A percentile compares a stretch with the other conserved stretches of the same genome.
These are phyloP conservation scores for Druon quercuslanigerum DNA, from an alignment of 1,140 invertebrate species.

Conservation along the genomic window DNA sequence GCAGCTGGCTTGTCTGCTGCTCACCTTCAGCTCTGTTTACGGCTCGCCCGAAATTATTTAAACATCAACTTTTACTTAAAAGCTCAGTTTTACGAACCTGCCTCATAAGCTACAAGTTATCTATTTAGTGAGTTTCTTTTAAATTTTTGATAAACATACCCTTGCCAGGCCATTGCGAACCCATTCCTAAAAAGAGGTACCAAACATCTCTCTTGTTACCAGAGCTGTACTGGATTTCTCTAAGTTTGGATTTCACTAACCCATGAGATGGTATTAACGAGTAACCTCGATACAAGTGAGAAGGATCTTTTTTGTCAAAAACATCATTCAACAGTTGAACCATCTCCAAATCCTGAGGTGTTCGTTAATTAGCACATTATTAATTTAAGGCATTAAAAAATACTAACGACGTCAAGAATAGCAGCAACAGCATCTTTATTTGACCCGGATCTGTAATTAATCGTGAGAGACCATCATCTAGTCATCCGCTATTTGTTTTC, in stretches of 20 bases:
- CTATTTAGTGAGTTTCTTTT: too few relatives aligned
- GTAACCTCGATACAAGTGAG: too few relatives aligned
- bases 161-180: too few relatives aligned
- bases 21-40: not conserved
- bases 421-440: slow-evolving; percentile 77
- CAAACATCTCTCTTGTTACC: too few relatives aligned
- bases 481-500: slow-evolving; percentile 46
- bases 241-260: slow-evolving; percentile 13
- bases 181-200: too few relatives aligned
- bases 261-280: slow-evolving; percentile 37
- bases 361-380: not conserved
- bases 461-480: slow-evolving; percentile 60
- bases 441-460: slow-evolving; percentile 77
- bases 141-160: too few relatives aligned
- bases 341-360: slow-evolving; percentile 65
- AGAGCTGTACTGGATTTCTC: slow-evolving; percentile 19
- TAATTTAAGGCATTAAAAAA: not conserved
- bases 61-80: too few relatives aligned
- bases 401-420: slow-evolving; percentile 64
- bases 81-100: too few relatives aligned
- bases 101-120: not conserved
- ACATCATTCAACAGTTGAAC: slow-evolving; percentile 73
- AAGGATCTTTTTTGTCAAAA: slow-evolving; percentile 65
- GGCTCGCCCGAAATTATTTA: too few relatives aligned
- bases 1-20: too few relatives aligned